Conservation (phyloP, 1,140 invertebrate genomes). For the Drosophila kurseongensis region DNA sequence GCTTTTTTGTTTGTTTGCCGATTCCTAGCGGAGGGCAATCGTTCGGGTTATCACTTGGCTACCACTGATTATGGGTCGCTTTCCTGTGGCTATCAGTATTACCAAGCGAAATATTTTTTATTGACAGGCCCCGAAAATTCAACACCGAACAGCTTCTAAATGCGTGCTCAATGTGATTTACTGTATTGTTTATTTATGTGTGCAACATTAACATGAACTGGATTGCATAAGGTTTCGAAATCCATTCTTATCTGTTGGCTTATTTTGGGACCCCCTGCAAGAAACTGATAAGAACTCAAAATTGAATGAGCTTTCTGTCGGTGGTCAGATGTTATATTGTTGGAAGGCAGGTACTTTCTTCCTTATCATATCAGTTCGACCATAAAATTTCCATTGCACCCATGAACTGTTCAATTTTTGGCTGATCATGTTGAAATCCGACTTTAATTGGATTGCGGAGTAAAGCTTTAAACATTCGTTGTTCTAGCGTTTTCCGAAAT, state of each 20-base stretch:
- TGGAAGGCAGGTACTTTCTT: conserved; percentile 3
- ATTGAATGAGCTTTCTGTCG: neutral
- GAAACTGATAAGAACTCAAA: conserved; percentile 14
- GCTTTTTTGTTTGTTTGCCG: conserved; percentile 20
- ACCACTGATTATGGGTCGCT: conserved; percentile 15
- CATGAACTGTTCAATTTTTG: conserved; percentile 10
- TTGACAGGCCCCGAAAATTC: conserved; percentile 35
- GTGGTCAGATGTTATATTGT: conserved; percentile 30
- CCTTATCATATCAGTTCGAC: neutral
- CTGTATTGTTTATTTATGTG: conserved; percentile 2
- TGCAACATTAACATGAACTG: neutral
- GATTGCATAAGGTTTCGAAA: conserved; percentile 31
- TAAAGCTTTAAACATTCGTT: too few relatives aligned
- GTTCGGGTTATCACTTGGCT: conserved; percentile 44
- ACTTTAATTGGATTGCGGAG: too few relatives aligned
- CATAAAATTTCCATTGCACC: conserved; percentile 14
- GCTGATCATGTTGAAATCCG: neutral
- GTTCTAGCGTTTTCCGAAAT: too few relatives aligned
- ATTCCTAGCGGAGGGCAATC: conserved; percentile 51
- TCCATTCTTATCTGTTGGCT: conserved; percentile 9
- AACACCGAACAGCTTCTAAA: conserved; percentile 24
- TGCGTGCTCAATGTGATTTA: conserved; percentile 47
- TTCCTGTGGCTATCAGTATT: conserved; percentile 2
- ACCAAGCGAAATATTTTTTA: conserved; percentile 21
- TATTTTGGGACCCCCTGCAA: conserved; percentile 6